Evolutionary conservation across 1,140 invertebrate species (phyloP).

Genomic region (Sminthurides bifidus): DNA sequence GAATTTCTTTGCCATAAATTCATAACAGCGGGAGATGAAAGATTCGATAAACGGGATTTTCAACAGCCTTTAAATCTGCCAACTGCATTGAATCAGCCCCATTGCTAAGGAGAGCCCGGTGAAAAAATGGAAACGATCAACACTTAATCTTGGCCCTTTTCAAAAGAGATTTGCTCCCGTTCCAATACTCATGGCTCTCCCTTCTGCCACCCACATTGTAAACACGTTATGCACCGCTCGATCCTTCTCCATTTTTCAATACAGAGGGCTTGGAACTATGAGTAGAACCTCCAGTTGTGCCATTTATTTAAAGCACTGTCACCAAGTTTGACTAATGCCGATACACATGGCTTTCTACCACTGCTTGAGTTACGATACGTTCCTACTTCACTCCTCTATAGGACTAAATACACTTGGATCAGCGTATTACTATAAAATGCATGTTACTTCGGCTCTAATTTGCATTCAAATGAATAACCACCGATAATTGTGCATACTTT

Average conservation of each 20-base stretch:
- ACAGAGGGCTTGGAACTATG: not conserved
- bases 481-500: too few species aligned
- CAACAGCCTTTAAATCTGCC: constrained; percentile 25
- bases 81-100: constrained; percentile 22
- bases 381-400: too few species aligned
- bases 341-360: not conserved
- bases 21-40: constrained; percentile 28
- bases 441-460: too few species aligned
- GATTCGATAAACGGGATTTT: constrained; percentile 29
- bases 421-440: too few species aligned
- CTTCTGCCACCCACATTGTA: not conserved
- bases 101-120: constrained; percentile 5
- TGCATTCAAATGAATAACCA: too few species aligned
- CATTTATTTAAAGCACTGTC: too few species aligned
- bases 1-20: too few species aligned
- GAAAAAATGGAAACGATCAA: constrained; percentile 23
- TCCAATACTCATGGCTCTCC: not conserved
- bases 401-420: too few species aligned
- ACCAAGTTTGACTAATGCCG: too few species aligned
- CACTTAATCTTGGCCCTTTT: constrained; percentile 22
- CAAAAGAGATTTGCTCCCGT: constrained; percentile 15
- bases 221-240: not conserved
- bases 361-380: too few species aligned
- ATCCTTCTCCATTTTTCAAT: not conserved
- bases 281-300: too few species aligned